These are phyloP conservation scores for Netelia virgata DNA, from an alignment of 2,888 invertebrate genomes.

Conservation along the genomic window DNA sequence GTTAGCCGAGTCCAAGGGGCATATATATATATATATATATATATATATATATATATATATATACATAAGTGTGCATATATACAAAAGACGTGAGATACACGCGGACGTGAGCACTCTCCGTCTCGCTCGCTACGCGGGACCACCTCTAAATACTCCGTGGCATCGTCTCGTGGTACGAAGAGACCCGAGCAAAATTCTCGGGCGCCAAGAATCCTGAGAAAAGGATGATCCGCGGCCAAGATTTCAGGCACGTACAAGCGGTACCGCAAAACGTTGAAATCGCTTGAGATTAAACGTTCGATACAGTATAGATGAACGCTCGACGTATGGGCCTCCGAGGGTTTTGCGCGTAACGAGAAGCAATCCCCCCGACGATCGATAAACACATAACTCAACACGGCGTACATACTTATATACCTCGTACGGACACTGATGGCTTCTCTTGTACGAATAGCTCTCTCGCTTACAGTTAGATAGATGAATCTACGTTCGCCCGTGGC, in stretches of 20 bases:
- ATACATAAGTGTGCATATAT: slow-evolving; percentile 31
- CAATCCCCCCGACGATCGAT: slow-evolving; percentile 58
- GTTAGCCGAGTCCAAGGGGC: slow-evolving; percentile 23
- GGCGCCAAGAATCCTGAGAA: slow-evolving; percentile 44
- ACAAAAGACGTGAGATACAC: slow-evolving; percentile 17
- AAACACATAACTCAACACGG: slow-evolving; percentile 57
- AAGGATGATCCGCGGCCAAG: slow-evolving; percentile 60
- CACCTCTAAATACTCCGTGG: slow-evolving; percentile 38
- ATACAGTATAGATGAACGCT: slow-evolving; percentile 55
- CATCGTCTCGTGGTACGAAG: slow-evolving; percentile 9
- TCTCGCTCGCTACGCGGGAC: neutral
- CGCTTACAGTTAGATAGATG: slow-evolving; percentile 26
- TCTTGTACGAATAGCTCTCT: slow-evolving; percentile 24
- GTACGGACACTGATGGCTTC: slow-evolving; percentile 1
- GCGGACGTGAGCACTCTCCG: slow-evolving; percentile 7
- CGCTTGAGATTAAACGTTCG: slow-evolving; percentile 63
- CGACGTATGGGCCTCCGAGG: slow-evolving; percentile 45
- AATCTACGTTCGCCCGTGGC: slow-evolving; percentile 16
- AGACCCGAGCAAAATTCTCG: slow-evolving; percentile 38
- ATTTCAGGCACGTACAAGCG: slow-evolving; percentile 63
- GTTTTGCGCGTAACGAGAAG: slow-evolving; percentile 64
- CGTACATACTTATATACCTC: slow-evolving; percentile 41
- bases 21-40: slow-evolving; percentile 8
- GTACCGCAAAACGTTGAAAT: slow-evolving; percentile 63
- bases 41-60: slow-evolving; percentile 13